phyloP scores from a whole-genome alignment of 1,140 invertebrate genomes.

The Brachionus koreanus region DNA sequence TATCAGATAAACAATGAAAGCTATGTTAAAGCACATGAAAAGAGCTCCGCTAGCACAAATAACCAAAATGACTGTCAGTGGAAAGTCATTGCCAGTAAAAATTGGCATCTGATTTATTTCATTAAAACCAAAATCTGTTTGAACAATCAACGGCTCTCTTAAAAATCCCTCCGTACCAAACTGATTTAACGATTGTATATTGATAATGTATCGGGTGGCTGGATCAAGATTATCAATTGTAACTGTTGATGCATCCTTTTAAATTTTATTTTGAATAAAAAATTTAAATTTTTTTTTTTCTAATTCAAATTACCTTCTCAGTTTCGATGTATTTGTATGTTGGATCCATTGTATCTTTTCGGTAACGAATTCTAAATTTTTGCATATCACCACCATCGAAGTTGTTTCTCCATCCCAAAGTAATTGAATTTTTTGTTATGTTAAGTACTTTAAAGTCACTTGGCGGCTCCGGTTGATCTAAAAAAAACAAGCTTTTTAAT shows the following conservation, averaged over 20 bases:
- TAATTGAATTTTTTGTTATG: constrained; percentile 33
- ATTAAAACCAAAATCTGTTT: constrained; percentile 43
- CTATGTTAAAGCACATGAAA: constrained; percentile 39
- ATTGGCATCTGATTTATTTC: constrained; percentile 43
- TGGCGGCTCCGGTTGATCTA: constrained; percentile 39
- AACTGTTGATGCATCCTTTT: neutral
- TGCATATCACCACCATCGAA: constrained; percentile 37
- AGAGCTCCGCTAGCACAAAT: constrained; percentile 34
- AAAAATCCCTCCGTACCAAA: constrained; percentile 41
- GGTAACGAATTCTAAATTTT: constrained; percentile 28
- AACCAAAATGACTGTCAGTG: constrained; percentile 23
- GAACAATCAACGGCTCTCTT: constrained; percentile 40
- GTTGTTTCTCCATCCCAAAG: constrained; percentile 22
- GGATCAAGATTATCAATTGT: constrained; percentile 30
- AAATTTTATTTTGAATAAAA: neutral
- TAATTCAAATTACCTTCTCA: neutral
- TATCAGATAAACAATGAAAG: constrained; percentile 35
- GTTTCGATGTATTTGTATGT: constrained; percentile 42
- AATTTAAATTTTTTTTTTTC: neutral
- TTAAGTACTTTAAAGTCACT: constrained; percentile 35
- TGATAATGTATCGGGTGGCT: constrained; percentile 33
- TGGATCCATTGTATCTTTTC: constrained; percentile 43
- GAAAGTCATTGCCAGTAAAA: constrained; percentile 35
- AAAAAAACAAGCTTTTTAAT: neutral
- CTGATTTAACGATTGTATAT: constrained; percentile 29